These are phyloP conservation scores for Kryptopterus vitreolus DNA, from an alignment of 2,797 vertebrate species.

Conservation along the genomic window DNA sequence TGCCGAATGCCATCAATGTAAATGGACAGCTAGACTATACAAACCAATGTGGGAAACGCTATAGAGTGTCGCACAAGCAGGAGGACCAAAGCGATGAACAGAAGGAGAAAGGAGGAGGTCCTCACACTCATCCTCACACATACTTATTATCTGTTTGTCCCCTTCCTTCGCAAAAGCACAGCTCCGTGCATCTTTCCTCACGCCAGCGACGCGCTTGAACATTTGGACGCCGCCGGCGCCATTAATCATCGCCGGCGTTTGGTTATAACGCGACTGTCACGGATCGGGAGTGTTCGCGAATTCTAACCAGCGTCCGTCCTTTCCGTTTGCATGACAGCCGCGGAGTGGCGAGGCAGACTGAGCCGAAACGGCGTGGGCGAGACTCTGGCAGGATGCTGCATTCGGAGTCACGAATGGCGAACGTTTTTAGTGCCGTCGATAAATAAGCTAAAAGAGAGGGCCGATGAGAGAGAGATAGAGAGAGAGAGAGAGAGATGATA, in stretches of 20 bases:
- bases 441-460: constrained; percentile 6
- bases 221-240: constrained; percentile 24
- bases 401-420: constrained; percentile 14
- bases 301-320: constrained; percentile 2
- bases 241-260: constrained; percentile 11
- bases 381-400: constrained; percentile 4
- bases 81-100: constrained; percentile 17
- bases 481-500: background rate
- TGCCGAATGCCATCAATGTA: too few species aligned
- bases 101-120: constrained; percentile 35
- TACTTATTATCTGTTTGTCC: constrained; percentile 16
- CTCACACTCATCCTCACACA: constrained; percentile 25
- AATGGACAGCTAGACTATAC: too few species aligned
- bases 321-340: constrained; percentile 12
- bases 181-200: background rate
- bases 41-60: constrained; percentile 3
- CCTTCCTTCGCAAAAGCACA: constrained; percentile 24
- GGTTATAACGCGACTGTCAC: constrained; percentile 17
- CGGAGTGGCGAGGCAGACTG: background rate
- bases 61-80: background rate
- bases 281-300: constrained; percentile 5
- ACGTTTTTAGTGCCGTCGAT: background rate
- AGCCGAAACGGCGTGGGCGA: constrained; percentile 12
- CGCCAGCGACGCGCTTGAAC: constrained; percentile 24
- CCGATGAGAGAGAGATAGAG: background rate